Conservation (phyloP, 2,797 vertebrate genomes). For the Pseudomugil tenellus region DNA sequence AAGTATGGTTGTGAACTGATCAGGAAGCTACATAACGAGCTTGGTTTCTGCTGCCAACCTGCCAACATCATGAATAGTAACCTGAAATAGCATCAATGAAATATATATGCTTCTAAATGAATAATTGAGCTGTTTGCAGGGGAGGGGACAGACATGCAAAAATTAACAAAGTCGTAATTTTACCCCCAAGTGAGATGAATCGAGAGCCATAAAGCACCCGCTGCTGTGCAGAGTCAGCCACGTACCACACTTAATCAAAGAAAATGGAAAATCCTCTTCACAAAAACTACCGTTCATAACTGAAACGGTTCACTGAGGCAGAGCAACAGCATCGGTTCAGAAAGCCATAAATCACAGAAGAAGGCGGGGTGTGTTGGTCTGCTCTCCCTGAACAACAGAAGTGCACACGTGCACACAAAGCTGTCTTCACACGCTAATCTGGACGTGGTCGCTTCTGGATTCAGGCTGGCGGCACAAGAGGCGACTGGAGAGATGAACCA, state of each 20-base stretch:
- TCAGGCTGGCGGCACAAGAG: background rate
- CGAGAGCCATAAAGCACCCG: slow-evolving; percentile 39
- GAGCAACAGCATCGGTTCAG: slow-evolving; percentile 25
- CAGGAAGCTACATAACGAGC: slow-evolving; percentile 55
- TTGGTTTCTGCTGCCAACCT: slow-evolving; percentile 37
- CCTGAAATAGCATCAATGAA: slow-evolving; percentile 68
- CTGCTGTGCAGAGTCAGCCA: slow-evolving; percentile 24
- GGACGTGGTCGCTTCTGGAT: background rate
- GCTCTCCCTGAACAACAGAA: slow-evolving; percentile 20
- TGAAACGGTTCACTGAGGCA: slow-evolving; percentile 49
- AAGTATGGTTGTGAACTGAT: slow-evolving; percentile 50
- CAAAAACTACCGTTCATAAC: slow-evolving; percentile 56
- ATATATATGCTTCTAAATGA: slow-evolving; percentile 70
- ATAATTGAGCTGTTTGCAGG: slow-evolving; percentile 66
- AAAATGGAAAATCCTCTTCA: slow-evolving; percentile 60
- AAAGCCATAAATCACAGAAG: slow-evolving; percentile 58
- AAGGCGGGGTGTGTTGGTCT: slow-evolving; percentile 24
- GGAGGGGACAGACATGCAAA: slow-evolving; percentile 36
- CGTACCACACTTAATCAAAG: slow-evolving; percentile 66
- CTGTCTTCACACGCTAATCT: background rate
- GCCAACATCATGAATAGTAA: slow-evolving; percentile 46
- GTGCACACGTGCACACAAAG: background rate
- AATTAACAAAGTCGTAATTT: slow-evolving; percentile 71
- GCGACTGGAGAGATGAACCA: slow-evolving; percentile 3
- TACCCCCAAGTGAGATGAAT: slow-evolving; percentile 62